These are phyloP conservation scores for Gastrophysa polygoni DNA, from an alignment of 2,888 invertebrate species.

Conservation along the genomic window DNA sequence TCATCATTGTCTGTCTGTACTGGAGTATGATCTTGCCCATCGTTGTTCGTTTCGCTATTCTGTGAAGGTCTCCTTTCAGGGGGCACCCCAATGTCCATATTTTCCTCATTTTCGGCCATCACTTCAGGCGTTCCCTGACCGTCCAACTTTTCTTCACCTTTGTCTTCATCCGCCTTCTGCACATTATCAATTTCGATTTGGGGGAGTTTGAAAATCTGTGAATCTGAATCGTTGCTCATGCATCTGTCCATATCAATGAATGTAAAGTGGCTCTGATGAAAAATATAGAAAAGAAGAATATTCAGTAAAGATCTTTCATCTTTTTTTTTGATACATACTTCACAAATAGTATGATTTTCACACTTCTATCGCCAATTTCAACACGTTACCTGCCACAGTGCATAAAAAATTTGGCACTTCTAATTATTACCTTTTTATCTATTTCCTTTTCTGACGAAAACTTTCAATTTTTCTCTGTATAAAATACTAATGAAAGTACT, in stretches of 20 bases:
- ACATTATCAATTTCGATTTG: conserved; percentile 51
- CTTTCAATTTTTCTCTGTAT: no score
- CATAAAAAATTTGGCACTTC: no score
- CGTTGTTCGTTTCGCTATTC: conserved; percentile 52
- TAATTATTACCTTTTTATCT: no score
- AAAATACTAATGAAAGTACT: no score
- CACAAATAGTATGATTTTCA: no score
- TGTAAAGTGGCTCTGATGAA: conserved; percentile 55
- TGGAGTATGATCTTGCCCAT: conserved; percentile 51
- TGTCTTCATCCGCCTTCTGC: conserved; percentile 26
- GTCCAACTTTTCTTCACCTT: conserved; percentile 55
- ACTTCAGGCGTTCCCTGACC: no score
- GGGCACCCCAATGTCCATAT: conserved; percentile 50
- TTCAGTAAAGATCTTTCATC: no score
- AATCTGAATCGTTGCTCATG: conserved; percentile 47
- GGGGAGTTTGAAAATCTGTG: conserved; percentile 22
- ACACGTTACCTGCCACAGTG: no score
- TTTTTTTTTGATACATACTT: no score
- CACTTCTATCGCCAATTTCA: no score
- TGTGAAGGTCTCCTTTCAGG: conserved; percentile 52
- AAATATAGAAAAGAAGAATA: no score
- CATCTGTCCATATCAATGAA: conserved; percentile 54
- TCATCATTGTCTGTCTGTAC: conserved; percentile 56
- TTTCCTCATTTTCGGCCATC: conserved; percentile 49
- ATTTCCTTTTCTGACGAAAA: no score